Conservation (phyloP, 2,113 vertebrate species). For the Chrysochloris asiatica region DNA sequence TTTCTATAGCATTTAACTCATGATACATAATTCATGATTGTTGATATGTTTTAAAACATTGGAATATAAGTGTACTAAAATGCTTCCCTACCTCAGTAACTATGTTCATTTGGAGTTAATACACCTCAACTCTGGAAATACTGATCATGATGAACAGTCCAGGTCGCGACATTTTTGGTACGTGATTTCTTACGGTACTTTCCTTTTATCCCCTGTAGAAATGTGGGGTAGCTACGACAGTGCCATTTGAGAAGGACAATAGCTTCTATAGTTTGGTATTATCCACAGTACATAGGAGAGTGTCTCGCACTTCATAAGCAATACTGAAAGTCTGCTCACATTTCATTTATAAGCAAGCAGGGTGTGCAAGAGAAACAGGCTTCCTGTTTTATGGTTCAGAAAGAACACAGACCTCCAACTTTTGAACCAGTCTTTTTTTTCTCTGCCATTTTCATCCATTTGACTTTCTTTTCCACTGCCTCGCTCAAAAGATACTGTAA, state of each 20-base stretch:
- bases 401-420: not conserved
- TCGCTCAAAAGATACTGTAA: not conserved
- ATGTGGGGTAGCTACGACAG: not conserved
- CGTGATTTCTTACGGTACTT: not conserved
- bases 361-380: not conserved
- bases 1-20: not conserved
- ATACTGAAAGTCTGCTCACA: not conserved
- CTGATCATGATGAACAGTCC: not conserved
- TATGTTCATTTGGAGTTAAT: not conserved
- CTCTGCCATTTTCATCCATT: not conserved
- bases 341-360: not conserved
- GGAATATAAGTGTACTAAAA: not conserved
- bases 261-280: accelerated
- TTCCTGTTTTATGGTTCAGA: not conserved
- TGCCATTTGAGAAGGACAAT: not conserved
- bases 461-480: not conserved
- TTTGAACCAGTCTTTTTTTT: not conserved
- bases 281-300: not conserved
- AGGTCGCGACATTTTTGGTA: not conserved
- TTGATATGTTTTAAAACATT: not conserved
- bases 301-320: accelerated
- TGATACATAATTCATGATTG: not conserved
- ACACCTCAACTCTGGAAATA: not conserved
- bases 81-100: not conserved
- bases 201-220: not conserved